phyloP scores from a whole-genome alignment of 2,888 invertebrate genomes.

The Pocota personata region DNA sequence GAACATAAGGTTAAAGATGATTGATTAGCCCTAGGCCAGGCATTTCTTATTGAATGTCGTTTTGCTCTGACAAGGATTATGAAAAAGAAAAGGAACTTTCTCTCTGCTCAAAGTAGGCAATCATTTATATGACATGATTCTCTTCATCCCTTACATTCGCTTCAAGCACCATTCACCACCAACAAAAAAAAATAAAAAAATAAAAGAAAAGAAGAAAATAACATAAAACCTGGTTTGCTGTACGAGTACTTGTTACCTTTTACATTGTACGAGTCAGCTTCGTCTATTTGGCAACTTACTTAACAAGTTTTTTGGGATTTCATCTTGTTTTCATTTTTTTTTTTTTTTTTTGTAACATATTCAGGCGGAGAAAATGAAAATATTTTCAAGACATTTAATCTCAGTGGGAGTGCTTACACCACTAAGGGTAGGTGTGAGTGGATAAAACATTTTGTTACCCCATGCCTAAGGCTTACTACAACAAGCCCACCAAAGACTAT shows the following conservation, averaged over 20 bases:
- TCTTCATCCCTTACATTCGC: constrained; percentile 29
- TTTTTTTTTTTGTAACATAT: not conserved
- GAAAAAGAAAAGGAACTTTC: constrained; percentile 16
- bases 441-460: constrained; percentile 12
- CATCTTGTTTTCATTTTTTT: too few relatives aligned
- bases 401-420: not conserved
- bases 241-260: constrained; percentile 45
- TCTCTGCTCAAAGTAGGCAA: constrained; percentile 35
- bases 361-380: constrained; percentile 1
- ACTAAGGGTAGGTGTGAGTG: not conserved
- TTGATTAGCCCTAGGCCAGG: constrained; percentile 49
- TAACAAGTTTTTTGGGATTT: constrained; percentile 13
- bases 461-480: not conserved
- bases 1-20: constrained; percentile 58
- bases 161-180: constrained; percentile 19
- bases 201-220: not conserved
- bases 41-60: constrained; percentile 42
- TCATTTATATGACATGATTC: constrained; percentile 48
- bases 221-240: not conserved
- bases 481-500: not conserved
- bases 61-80: constrained; percentile 42
- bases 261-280: constrained; percentile 17
- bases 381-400: constrained; percentile 37
- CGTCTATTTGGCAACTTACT: constrained; percentile 40
- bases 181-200: not conserved